phyloP scores from a whole-genome alignment of 2,113 vertebrate genomes.

The Coregonus clupeaformis region DNA sequence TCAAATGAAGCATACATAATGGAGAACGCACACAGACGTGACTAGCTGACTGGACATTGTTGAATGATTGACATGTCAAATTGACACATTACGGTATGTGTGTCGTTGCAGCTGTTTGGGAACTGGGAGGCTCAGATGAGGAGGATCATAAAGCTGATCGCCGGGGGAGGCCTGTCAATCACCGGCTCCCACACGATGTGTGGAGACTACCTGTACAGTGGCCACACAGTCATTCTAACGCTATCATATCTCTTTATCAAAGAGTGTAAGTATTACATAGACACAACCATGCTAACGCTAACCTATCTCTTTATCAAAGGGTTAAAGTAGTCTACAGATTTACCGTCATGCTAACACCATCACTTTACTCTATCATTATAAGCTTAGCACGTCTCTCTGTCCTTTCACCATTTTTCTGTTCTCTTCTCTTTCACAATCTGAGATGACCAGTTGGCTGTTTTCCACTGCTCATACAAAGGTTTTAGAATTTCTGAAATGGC shows the following conservation, averaged over 20 bases:
- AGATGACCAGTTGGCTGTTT: too few species aligned
- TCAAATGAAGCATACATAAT: background rate
- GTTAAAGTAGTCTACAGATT: background rate
- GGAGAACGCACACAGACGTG: background rate
- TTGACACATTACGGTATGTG: too few species aligned
- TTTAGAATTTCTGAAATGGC: background rate
- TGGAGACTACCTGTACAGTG: slow-evolving; percentile 96
- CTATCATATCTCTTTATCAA: slow-evolving; percentile 97
- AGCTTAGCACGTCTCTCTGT: slow-evolving; percentile 58
- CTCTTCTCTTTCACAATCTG: too few species aligned
- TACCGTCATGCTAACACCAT: background rate
- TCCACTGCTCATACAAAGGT: slow-evolving; percentile 1
- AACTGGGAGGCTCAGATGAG: slow-evolving; percentile 92
- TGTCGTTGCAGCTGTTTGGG: slow-evolving; percentile 82
- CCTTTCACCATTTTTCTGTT: background rate
- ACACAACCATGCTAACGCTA: background rate
- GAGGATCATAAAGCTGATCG: slow-evolving; percentile 94
- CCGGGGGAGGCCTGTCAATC: slow-evolving; percentile 94
- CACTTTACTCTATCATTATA: slow-evolving; percentile 4
- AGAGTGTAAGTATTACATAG: slow-evolving; percentile 87
- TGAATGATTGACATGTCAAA: background rate
- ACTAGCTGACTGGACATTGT: background rate
- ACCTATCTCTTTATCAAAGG: background rate
- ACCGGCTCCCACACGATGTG: slow-evolving; percentile 96
- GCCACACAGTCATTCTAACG: slow-evolving; percentile 96